Percentiles rank a stretch among this genome's conserved stretches.
Evolutionary conservation across 1,140 invertebrate species (phyloP).

Genomic region (Drosophila nigrodunni): DNA sequence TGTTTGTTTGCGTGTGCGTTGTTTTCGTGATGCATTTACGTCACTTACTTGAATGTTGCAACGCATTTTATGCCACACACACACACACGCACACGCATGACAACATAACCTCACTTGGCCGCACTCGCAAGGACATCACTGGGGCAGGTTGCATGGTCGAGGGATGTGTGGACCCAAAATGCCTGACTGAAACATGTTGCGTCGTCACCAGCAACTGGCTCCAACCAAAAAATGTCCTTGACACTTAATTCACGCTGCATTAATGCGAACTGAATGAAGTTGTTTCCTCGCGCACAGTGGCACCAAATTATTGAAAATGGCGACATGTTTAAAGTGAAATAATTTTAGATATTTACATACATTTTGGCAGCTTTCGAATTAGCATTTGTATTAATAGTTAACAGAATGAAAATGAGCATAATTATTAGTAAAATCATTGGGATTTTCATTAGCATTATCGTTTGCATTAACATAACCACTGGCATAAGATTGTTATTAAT

Average conservation of each 20-base stretch:
- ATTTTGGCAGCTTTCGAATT: no score
- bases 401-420: background rate
- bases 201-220: slow-evolving; percentile 63
- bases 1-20: slow-evolving; percentile 51
- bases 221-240: slow-evolving; percentile 81
- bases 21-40: slow-evolving; percentile 77
- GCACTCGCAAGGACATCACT: slow-evolving; percentile 48
- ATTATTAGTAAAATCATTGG: background rate
- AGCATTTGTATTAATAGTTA: background rate
- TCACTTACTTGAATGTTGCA: slow-evolving; percentile 82
- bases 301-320: background rate
- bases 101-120: slow-evolving; percentile 57
- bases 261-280: slow-evolving; percentile 82
- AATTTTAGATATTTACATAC: no score
- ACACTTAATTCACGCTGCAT: slow-evolving; percentile 83
- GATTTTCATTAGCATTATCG: background rate
- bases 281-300: slow-evolving; percentile 61
- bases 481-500: background rate
- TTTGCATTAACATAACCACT: background rate
- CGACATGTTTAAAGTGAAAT: background rate
- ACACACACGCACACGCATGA: slow-evolving; percentile 25
- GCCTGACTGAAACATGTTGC: slow-evolving; percentile 75
- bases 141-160: background rate
- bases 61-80: slow-evolving; percentile 68
- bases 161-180: slow-evolving; percentile 19